A percentile compares a stretch with the other conserved stretches of the same genome.
phyloP scores from a whole-genome alignment of 2,113 vertebrate species.

The Eulemur macaco region DNA sequence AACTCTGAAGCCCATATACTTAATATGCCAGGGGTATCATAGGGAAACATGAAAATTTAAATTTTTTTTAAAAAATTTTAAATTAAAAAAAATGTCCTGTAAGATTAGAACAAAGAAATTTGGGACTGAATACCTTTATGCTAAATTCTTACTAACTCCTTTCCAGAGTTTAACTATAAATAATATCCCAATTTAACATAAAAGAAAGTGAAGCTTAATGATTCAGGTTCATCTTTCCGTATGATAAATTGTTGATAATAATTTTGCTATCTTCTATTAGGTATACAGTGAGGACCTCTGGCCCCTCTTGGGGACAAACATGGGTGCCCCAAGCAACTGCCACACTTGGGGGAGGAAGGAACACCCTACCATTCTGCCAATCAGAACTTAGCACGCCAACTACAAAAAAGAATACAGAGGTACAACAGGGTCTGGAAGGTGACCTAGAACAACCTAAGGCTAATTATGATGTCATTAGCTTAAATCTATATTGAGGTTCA shows the following conservation, averaged over 20 bases:
- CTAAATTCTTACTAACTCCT: not conserved
- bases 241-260: not conserved
- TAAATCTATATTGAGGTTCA: no score
- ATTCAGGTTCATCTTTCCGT: not conserved
- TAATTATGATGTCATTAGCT: no score
- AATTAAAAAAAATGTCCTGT: not conserved
- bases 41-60: not conserved
- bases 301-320: no score
- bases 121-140: not conserved
- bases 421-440: no score
- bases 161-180: not conserved
- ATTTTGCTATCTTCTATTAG: not conserved
- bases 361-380: no score
- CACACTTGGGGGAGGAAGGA: no score
- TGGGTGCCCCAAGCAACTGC: no score
- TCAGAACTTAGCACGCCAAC: no score
- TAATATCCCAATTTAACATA: not conserved
- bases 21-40: not conserved
- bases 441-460: no score
- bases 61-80: no score
- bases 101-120: not conserved
- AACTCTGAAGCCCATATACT: not conserved
- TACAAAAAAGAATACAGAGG: no score
- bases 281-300: no score
- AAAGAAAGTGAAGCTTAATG: not conserved